Conservation (phyloP, 2,888 invertebrate species). For the Nemotelus nigrinus region DNA sequence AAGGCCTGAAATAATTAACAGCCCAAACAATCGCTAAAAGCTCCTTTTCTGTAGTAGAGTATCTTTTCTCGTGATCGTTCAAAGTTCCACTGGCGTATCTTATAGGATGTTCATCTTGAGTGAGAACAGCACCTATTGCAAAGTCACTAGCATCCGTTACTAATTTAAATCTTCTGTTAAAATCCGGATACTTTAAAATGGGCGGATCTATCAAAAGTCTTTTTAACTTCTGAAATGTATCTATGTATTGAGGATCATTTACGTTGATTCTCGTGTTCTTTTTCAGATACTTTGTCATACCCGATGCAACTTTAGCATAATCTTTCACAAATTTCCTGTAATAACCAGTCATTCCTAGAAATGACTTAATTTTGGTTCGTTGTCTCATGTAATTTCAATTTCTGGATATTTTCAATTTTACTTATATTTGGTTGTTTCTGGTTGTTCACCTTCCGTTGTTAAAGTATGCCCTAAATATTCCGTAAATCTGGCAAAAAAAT, state of each 20-base stretch:
- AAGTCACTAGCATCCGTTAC: background rate
- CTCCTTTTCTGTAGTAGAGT: background rate
- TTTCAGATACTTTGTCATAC: constrained; percentile 21
- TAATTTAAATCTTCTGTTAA: constrained; percentile 4
- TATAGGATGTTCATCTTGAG: constrained; percentile 52
- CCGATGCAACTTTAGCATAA: constrained; percentile 28
- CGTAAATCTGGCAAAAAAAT: constrained; percentile 52
- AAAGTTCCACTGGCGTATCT: background rate
- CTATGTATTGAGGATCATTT: constrained; percentile 23
- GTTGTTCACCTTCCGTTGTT: constrained; percentile 33
- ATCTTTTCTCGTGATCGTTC: constrained; percentile 11
- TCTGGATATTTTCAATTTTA: constrained; percentile 20
- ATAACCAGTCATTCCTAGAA: constrained; percentile 25
- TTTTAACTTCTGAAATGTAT: background rate
- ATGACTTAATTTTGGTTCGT: constrained; percentile 42
- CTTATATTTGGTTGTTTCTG: constrained; percentile 16
- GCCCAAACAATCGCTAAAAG: constrained; percentile 56
- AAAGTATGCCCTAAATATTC: constrained; percentile 39
- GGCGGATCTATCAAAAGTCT: background rate
- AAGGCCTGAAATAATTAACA: constrained; percentile 54
- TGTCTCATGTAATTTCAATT: constrained; percentile 19
- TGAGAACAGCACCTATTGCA: constrained; percentile 45
- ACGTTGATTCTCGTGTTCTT: constrained; percentile 14
- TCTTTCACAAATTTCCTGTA: background rate
- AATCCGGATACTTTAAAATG: background rate